phyloP scores from a whole-genome alignment of 2,113 vertebrate genomes.

The Hassar affinis region DNA sequence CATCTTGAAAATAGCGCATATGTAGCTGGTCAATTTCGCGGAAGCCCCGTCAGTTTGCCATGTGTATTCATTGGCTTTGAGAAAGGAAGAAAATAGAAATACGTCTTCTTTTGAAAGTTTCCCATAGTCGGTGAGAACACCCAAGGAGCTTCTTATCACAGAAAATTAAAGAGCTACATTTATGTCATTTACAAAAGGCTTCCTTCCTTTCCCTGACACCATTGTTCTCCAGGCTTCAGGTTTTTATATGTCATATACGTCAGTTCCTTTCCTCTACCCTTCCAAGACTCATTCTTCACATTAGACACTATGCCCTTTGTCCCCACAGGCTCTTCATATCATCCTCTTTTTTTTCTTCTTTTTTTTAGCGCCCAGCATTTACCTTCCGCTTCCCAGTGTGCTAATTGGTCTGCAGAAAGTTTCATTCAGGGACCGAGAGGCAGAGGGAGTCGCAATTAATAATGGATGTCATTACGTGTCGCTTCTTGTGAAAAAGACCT shows the following conservation, averaged over 20 bases:
- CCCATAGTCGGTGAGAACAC: conserved; percentile 4
- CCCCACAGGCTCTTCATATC: conserved; percentile 11
- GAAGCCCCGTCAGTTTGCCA: not conserved
- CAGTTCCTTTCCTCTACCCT: conserved; percentile 1
- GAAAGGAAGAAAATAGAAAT: not conserved
- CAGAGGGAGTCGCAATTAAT: conserved; percentile 40
- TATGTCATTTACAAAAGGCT: conserved; percentile 19
- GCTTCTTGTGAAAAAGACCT: conserved; percentile 14
- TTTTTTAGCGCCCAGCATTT: conserved; percentile 15
- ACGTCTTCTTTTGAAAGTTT: not conserved
- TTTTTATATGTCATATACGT: conserved; percentile 9
- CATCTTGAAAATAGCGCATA: not conserved
- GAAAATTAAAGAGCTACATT: conserved; percentile 25
- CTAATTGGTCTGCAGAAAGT: conserved; percentile 36
- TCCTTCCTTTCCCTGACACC: conserved; percentile 25
- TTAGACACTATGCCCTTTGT: conserved; percentile 29
- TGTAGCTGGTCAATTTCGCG: not conserved
- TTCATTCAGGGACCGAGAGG: conserved; percentile 12
- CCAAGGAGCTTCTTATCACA: conserved; percentile 3
- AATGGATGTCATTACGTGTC: conserved; percentile 32
- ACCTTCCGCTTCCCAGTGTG: conserved; percentile 1
- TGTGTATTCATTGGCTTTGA: not conserved
- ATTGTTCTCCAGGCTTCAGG: conserved; percentile 8
- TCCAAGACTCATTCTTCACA: conserved; percentile 16
- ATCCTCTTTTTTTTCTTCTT: conserved; percentile 20